These are phyloP conservation scores for Acronicta aceris DNA, from an alignment of 2,888 invertebrate species.

Conservation along the genomic window DNA sequence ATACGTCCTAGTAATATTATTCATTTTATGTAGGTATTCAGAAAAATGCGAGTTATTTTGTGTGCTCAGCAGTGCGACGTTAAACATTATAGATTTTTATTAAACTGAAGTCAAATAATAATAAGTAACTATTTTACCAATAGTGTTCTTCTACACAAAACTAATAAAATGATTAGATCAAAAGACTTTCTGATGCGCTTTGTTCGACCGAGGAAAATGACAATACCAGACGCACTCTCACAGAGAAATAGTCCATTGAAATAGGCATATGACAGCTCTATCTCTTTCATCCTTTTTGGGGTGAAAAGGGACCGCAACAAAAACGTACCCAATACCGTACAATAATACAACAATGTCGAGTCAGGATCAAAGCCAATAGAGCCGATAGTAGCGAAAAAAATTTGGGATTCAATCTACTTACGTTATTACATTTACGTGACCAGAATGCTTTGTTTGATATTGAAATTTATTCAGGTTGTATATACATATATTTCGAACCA, in stretches of 20 bases:
- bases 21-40: too few species aligned
- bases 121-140: too few species aligned
- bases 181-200: constrained; percentile 55
- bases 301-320: constrained; percentile 16
- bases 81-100: too few species aligned
- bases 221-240: constrained; percentile 54
- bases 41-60: too few species aligned
- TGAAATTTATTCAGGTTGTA: constrained; percentile 73
- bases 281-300: constrained; percentile 23
- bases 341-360: constrained; percentile 60
- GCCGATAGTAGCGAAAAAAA: constrained; percentile 74
- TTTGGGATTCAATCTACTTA: constrained; percentile 79
- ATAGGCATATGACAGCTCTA: constrained; percentile 11
- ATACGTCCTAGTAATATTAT: too few species aligned
- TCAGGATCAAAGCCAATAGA: constrained; percentile 73
- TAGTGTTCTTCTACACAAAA: neutral
- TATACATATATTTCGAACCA: constrained; percentile 61
- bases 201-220: constrained; percentile 64
- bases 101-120: too few species aligned
- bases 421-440: constrained; percentile 78
- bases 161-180: constrained; percentile 24
- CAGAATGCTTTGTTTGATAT: constrained; percentile 71
- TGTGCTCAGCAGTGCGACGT: too few species aligned
- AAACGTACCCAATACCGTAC: constrained; percentile 45
- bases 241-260: constrained; percentile 13